A percentile compares a stretch with the other conserved stretches of the same genome.
These are phyloP conservation scores for Troilus luridus DNA, from an alignment of 2,888 invertebrate genomes.

Conservation along the genomic window DNA sequence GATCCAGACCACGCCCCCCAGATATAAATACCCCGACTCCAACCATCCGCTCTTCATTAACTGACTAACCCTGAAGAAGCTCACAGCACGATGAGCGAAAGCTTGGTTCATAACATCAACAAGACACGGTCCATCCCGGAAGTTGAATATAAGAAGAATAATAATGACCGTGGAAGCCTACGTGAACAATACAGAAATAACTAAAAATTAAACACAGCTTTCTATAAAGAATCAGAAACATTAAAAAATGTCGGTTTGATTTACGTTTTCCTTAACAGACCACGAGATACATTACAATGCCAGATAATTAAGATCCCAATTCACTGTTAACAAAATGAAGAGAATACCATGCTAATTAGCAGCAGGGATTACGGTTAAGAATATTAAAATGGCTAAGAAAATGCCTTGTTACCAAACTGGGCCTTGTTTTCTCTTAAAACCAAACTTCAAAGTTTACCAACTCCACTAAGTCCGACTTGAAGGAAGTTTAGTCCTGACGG, in stretches of 20 bases:
- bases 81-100: too few species aligned
- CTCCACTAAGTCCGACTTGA: constrained; percentile 9
- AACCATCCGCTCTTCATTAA: too few species aligned
- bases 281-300: background rate
- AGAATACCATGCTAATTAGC: background rate
- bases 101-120: too few species aligned
- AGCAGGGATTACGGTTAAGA: background rate
- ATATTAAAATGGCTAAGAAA: constrained; percentile 27
- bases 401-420: constrained; percentile 14
- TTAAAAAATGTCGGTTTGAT: background rate
- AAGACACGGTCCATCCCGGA: too few species aligned
- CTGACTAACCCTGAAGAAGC: too few species aligned
- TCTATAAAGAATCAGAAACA: too few species aligned
- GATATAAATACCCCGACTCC: too few species aligned
- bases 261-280: background rate
- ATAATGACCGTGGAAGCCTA: too few species aligned
- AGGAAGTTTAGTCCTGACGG: background rate
- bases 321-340: background rate
- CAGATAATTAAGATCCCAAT: background rate
- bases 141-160: too few species aligned
- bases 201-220: too few species aligned
- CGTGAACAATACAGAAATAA: too few species aligned
- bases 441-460: background rate
- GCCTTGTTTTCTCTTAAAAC: constrained; percentile 30
- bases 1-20: too few species aligned